Conservation (phyloP, 2,113 vertebrate genomes). For the Albula goreensis region DNA sequence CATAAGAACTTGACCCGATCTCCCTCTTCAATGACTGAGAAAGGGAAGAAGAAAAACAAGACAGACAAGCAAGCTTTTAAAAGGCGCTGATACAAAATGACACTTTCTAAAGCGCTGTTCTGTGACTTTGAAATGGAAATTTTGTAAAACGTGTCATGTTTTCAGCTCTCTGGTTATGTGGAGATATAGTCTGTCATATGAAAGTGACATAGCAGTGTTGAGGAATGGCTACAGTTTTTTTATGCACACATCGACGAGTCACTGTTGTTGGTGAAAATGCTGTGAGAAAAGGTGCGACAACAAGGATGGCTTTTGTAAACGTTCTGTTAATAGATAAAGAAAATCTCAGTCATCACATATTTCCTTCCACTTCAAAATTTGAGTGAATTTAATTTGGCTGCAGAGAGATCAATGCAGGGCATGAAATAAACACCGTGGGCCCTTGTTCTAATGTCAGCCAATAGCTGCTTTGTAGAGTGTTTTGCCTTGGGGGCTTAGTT, state of each 20-base stretch:
- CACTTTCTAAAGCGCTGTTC: not conserved
- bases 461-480: not conserved
- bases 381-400: not conserved
- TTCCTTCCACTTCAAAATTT: not conserved
- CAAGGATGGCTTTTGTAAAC: not conserved
- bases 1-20: too few relatives aligned
- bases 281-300: not conserved
- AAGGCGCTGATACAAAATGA: not conserved
- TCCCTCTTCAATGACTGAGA: not conserved
- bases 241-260: not conserved
- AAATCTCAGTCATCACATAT: constrained; percentile 7
- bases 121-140: not conserved
- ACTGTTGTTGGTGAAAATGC: not conserved
- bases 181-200: not conserved
- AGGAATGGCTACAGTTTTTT: not conserved
- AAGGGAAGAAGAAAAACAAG: not conserved
- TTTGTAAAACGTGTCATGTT: not conserved
- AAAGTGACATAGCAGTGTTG: not conserved
- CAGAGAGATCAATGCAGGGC: not conserved
- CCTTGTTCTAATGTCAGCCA: not conserved
- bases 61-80: not conserved
- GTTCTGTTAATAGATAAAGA: not conserved
- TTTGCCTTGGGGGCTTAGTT: not conserved
- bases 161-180: not conserved
- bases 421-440: not conserved